Conservation (phyloP, 2,113 vertebrate species). For the Miniopterus natalensis region DNA sequence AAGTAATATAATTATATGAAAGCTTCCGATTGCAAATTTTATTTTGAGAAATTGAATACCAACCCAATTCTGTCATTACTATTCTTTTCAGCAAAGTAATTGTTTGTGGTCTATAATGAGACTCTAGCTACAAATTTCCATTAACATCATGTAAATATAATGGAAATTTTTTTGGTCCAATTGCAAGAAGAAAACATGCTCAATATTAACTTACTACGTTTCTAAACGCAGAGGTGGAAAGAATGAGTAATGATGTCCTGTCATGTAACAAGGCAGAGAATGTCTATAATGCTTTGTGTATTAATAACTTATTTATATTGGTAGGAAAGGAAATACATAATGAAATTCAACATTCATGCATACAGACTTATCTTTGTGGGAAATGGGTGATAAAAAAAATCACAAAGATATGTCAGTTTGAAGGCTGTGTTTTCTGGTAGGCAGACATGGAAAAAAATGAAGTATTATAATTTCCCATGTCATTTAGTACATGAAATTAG, state of each 20-base stretch:
- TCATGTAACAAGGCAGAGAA: background rate
- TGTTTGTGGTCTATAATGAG: conserved; percentile 18
- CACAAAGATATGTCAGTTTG: background rate
- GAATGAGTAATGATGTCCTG: conserved; percentile 26
- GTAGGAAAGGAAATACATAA: conserved; percentile 41
- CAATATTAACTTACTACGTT: conserved; percentile 33
- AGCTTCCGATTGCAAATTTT: conserved; percentile 39
- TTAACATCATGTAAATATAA: conserved; percentile 37
- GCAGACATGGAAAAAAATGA: conserved; percentile 33
- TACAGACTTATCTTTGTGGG: background rate
- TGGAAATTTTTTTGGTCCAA: conserved; percentile 29
- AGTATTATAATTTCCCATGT: background rate
- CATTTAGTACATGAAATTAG: background rate
- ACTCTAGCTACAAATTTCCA: conserved; percentile 53
- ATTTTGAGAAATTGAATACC: conserved; percentile 60
- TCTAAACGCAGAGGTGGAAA: conserved; percentile 47
- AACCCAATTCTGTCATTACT: conserved; percentile 60
- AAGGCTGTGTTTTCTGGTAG: conserved; percentile 29
- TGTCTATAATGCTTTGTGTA: conserved; percentile 25
- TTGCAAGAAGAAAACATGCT: conserved; percentile 62
- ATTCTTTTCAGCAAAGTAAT: conserved; percentile 64
- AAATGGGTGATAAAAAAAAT: conserved; percentile 7
- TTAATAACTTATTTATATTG: conserved; percentile 54
- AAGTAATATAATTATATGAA: conserved; percentile 31
- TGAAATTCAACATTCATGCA: conserved; percentile 49